A percentile compares a stretch with the other conserved stretches of the same genome.
phyloP scores from a whole-genome alignment of 35 echinoderm and acorn worm genomes.

The Stichopus chloronotus region DNA sequence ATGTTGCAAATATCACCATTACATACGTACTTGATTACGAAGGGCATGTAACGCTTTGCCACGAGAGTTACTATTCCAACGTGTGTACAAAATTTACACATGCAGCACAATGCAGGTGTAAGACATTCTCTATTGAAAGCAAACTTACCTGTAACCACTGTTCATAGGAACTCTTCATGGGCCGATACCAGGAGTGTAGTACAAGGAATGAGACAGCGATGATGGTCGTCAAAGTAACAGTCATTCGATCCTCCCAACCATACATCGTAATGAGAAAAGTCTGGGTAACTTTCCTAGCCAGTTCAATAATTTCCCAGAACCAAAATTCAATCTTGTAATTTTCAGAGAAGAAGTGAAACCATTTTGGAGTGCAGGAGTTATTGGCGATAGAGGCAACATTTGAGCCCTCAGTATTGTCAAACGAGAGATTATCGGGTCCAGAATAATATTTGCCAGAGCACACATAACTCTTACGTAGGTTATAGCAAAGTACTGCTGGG shows the following conservation, averaged over 20 bases:
- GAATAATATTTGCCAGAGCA: background rate
- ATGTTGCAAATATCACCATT: too few species aligned
- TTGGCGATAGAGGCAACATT: too few species aligned
- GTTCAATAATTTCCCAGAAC: conserved; percentile 66
- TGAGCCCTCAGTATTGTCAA: background rate
- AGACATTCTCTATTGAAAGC: too few species aligned
- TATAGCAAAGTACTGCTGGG: conserved; percentile 20
- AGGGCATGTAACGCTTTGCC: too few species aligned
- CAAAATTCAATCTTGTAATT: conserved; percentile 64
- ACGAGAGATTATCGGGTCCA: background rate
- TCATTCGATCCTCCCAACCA: conserved; percentile 56
- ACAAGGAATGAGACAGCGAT: conserved; percentile 35
- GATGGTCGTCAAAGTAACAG: conserved; percentile 5
- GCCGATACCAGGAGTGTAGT: background rate
- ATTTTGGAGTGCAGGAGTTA: background rate
- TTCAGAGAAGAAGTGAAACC: conserved; percentile 51
- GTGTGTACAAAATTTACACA: too few species aligned
- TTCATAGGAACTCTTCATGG: background rate
- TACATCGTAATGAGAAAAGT: conserved; percentile 45
- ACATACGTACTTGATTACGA: too few species aligned
- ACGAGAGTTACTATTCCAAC: too few species aligned
- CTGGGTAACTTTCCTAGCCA: conserved; percentile 58
- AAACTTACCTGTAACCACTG: background rate
- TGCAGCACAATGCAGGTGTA: too few species aligned
- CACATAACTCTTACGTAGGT: background rate